Evolutionary conservation across 2,113 vertebrate species (phyloP), one percentile per base, ranked within the genome.

Genomic region (Rhegmatorhina hoffmannsi): DNA sequence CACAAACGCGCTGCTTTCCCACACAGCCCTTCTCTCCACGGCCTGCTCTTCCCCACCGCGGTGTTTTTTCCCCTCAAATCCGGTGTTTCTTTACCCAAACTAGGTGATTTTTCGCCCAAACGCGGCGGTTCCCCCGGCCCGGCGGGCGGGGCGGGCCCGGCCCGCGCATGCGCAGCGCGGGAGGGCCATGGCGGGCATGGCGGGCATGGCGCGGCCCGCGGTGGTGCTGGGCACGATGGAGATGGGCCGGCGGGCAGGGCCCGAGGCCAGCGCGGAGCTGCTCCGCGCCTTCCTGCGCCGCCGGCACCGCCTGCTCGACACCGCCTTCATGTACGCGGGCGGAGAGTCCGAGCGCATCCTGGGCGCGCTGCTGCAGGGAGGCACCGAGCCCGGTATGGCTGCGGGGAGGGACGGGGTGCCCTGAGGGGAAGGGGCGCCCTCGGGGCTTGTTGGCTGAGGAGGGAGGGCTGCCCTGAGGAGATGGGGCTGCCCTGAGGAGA

Each of bases 181-280:
- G 13, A 43, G 59, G 43, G 60, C 58, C 14, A 25, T 34, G 58
- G 55, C 43, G 8, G 29, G 38, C 2, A 53, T 14, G 49, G 69
- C 76, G 7, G 21, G 14, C 38, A 55, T 49, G 0, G 64, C 10
- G 1, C 78, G 92, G n/a, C 98, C 99, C 1, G 95, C 92, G 1
- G 97, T 98, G 10, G 92, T 99, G 44, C 98, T 99, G 95, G 99
- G 99, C 16, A 97, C 98, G 12, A 99, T 99, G 99, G 98, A 98
- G 89, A 98, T 99, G 83, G 99, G 99, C 5, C 98, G 98, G 3
- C 98, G 98, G 11, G 98, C 98, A 4, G 98, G 98, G 82, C 95
- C 96, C 17, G 91, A 95, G 34, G 87, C 95, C 62, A 99, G 99
- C 87, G 95, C 92, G 28, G 96, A 94, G 28, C 93, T 99, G 89